Evolutionary conservation across 2,888 invertebrate species (phyloP).

Genomic region (Drosophila hamatofila): DNA sequence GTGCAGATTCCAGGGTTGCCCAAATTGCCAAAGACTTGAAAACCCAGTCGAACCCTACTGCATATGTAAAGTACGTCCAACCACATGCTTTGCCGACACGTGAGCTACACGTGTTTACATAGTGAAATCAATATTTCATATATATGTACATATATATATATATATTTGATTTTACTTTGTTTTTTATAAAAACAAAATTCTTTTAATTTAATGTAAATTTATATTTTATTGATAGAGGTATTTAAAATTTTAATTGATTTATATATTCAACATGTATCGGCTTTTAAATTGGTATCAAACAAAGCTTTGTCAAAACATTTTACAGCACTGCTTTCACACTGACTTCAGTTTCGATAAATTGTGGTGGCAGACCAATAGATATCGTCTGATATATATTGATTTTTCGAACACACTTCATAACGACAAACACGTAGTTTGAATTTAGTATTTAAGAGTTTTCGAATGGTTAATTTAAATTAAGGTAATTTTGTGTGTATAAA

Average conservation of each 20-base stretch:
- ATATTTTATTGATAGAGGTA: neutral
- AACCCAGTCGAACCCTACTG: neutral
- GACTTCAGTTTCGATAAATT: constrained; percentile 15
- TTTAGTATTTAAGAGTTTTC: constrained; percentile 60
- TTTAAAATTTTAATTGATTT: neutral
- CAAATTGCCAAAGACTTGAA: neutral
- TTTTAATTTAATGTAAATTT: neutral
- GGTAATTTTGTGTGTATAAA: constrained; percentile 29
- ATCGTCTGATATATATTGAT: constrained; percentile 48
- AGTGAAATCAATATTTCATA: no score
- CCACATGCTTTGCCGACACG: neutral
- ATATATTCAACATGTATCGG: neutral
- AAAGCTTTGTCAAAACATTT: neutral
- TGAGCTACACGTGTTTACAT: neutral
- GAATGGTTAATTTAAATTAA: constrained; percentile 40
- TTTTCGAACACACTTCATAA: constrained; percentile 63
- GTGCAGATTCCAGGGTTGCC: constrained; percentile 31
- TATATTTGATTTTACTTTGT: neutral
- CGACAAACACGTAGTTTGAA: constrained; percentile 77
- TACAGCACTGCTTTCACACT: constrained; percentile 14
- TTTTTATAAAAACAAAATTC: no score
- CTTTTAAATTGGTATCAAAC: no score
- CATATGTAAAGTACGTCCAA: neutral
- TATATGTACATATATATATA: no score
- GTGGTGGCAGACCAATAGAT: constrained; percentile 43